Evolutionary conservation across 37 sponge, comb jelly and placozoan genomes (phyloP).

Genomic region (Beroe forskalii): DNA sequence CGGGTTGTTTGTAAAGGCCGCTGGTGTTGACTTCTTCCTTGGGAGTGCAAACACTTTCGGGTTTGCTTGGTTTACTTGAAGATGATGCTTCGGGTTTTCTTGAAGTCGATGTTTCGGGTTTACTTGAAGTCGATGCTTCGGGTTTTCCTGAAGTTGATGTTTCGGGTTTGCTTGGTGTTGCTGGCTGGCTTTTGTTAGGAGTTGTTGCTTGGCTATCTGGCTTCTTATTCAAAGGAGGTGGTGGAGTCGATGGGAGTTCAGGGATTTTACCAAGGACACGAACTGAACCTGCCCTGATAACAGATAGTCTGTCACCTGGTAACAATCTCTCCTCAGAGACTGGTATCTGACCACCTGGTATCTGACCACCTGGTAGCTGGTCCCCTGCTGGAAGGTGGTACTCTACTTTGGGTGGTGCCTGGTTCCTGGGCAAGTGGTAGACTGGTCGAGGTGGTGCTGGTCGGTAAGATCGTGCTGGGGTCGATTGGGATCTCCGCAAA

Average conservation of each 20-base stretch:
- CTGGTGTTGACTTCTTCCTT: background rate
- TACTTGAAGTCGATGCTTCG: background rate
- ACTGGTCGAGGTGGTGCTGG: background rate
- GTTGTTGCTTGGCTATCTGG: background rate
- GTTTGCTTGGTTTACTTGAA: no score
- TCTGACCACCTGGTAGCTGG: background rate
- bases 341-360: no score
- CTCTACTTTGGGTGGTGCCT: background rate
- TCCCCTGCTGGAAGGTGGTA: background rate
- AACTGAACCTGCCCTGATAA: background rate
- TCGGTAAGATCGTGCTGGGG: slow-evolving; percentile 8
- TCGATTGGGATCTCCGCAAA: background rate
- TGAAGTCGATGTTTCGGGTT: no score
- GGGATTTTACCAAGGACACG: background rate
- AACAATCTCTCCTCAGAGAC: background rate
- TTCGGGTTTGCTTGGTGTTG: no score
- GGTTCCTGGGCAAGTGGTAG: background rate
- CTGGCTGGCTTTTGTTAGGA: background rate
- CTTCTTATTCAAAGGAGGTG: background rate
- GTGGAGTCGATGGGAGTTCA: background rate
- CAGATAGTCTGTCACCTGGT: background rate
- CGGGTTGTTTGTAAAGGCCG: background rate
- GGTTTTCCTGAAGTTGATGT: background rate
- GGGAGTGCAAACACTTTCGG: no score
- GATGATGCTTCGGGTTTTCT: background rate